Evolutionary conservation across 2,888 invertebrate genomes (phyloP), one percentile per base, ranked within the genome.

Genomic region (Acleris laterana): DNA sequence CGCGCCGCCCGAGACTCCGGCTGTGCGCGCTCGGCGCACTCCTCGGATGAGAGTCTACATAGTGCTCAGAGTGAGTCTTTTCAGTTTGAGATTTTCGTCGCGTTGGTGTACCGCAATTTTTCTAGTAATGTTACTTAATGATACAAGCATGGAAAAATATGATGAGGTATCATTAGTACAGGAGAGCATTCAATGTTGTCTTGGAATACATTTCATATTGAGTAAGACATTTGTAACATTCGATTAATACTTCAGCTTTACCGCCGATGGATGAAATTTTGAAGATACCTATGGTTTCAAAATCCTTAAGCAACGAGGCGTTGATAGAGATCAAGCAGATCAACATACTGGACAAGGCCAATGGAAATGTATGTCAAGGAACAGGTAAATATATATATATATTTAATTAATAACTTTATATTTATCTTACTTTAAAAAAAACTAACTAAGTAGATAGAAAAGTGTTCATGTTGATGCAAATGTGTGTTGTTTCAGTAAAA

Each of bases 1-100:
- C 95, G 95, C 71, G 88, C 95, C 77, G 69, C 79, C 1, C 75
- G 80, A 2, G 77, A 84, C 1, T 71, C 77, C 19, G 82, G 82
- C 64, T 83, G 85, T 0, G 64, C 74, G 42, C 81, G 80, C 52
- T 87, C 88, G 0, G 79, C 84, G 2, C 85, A 88, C 62, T 88
- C 89, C 1, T 87, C 88, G 0, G 88, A 82, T 55, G 89, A 90
- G 67, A 90, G 89, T 68, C 76, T 89, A 7, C 77, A 86, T 70
- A 89, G 88, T 69, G 82, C 86, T 1, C 78, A 85, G 69, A 88
- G 91, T 90, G 71, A 85, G 88, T 77, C 22, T 16, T 13, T 46
- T n/a, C n/a, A n/a, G n/a, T n/a, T n/a, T n/a, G n/a, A 13, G 38
- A 3, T 13, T 13, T 13, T 38, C 4, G 13, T 38, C 13, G 9